Conservation (phyloP, 2,888 invertebrate species). For the Lepeophtheirus nordmannii region DNA sequence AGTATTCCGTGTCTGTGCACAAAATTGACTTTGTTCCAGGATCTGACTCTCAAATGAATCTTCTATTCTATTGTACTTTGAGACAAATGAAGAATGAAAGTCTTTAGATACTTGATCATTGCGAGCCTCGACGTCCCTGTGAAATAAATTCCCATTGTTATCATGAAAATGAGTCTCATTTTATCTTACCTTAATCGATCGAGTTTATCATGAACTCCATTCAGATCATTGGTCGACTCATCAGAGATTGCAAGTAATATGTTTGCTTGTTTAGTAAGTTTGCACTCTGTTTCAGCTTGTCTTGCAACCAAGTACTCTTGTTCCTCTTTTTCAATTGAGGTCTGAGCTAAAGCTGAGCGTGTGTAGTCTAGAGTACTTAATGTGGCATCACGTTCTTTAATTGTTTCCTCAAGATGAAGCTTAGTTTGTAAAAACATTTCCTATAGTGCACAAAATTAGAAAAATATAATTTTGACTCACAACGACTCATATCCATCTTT, state of each 20-base stretch:
- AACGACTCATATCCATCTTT: no score
- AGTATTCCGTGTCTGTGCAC: not conserved
- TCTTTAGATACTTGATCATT: not conserved
- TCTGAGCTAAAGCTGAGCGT: constrained; percentile 35
- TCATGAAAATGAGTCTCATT: not conserved
- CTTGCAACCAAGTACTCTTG: constrained; percentile 48
- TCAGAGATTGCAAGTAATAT: constrained; percentile 49
- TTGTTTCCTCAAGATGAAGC: constrained; percentile 33
- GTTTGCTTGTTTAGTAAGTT: constrained; percentile 46
- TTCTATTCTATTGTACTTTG: not conserved
- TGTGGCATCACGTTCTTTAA: constrained; percentile 36
- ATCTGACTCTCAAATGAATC: not conserved
- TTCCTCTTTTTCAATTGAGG: constrained; percentile 44
- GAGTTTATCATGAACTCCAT: constrained; percentile 48
- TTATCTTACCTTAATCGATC: constrained; percentile 40
- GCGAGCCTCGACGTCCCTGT: not conserved
- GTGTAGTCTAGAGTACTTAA: constrained; percentile 28
- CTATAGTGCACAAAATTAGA: not conserved
- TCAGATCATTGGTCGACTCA: constrained; percentile 44
- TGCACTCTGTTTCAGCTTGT: constrained; percentile 48
- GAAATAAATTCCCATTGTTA: not conserved
- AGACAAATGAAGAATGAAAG: not conserved
- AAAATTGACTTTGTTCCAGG: not conserved
- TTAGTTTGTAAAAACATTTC: constrained; percentile 26
- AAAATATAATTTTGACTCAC: no score